Evolutionary conservation across 2,888 invertebrate species (phyloP), one percentile per base, ranked within the genome.

Genomic region (Ischnura elegans): DNA sequence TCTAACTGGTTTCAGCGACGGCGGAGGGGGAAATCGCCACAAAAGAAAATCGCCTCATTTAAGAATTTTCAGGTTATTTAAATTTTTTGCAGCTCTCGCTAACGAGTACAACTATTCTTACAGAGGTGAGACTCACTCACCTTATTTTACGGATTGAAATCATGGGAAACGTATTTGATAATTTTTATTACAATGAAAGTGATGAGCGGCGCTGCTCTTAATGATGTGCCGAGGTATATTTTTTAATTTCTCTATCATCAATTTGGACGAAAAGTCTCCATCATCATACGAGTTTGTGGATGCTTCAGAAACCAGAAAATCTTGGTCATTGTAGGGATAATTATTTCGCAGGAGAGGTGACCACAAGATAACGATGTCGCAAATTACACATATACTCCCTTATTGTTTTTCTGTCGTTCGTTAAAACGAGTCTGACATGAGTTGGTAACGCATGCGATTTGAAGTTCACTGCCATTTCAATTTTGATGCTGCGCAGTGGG

Each of bases 41-140:
- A 76, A 76, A 90, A 3, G 55, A 61, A 61, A 90, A 90, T 90
- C 90, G 19, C 25, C 90, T 90, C 90, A 47, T 90, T 90, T 42
- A 46, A 61, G 36, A 90, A 43, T 43, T 90, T 61, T 61, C 87
- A 87, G 87, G 61, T 55, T 90, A 61, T 90, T 61, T 45, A 90
- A 87, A 90, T 43, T 61, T 55, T 42, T 61, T 76, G 76, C 1
- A 43, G 29, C 43, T 55, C 19, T 36, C 43, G 43, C n/a, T 66
- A 90, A 90, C 61, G 90, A 90, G 25, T 43, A 90, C 61, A 66
- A 90, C 61, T 66, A 43, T 61, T 13, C 36, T 46, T 42, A 55
- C 36, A 87, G 36, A 19, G 87, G 36, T 87, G 87, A 25, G 36
- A 76, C 2, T n/a, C n/a, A 76, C 13, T 13, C 76, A 76, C 36